Evolutionary conservation across 37 sponge, comb jelly and placozoan species (phyloP).

Genomic region (Aplysina aerophoba): DNA sequence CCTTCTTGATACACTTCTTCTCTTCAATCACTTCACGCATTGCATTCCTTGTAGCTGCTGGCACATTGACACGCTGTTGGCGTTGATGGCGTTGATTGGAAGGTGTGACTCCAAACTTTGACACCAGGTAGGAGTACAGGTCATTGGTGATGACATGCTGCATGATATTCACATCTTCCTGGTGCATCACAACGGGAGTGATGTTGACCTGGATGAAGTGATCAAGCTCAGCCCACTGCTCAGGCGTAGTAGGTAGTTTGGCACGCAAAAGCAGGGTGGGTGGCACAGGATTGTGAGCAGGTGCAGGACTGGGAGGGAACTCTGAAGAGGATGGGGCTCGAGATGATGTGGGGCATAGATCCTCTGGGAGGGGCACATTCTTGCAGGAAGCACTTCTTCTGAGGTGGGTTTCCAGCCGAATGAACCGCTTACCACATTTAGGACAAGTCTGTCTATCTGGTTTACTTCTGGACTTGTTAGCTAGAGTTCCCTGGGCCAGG

Average conservation of each 20-base stretch:
- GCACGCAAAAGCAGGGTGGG: neutral
- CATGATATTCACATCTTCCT: neutral
- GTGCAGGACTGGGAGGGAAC: neutral
- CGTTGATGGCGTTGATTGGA: neutral
- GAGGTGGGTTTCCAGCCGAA: neutral
- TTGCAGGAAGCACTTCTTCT: slow-evolving; percentile 7
- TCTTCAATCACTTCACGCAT: neutral
- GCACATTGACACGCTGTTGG: neutral
- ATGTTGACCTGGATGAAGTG: slow-evolving; percentile 5
- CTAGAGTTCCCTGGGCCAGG: slow-evolving; percentile 5
- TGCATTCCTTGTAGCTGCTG: neutral
- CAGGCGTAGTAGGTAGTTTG: slow-evolving; percentile 16
- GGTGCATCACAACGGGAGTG: neutral
- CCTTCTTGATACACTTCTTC: neutral
- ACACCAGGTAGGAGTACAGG: slow-evolving; percentile 5
- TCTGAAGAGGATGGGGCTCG: neutral
- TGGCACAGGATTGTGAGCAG: neutral
- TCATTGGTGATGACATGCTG: slow-evolving; percentile 3
- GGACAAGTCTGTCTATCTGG: neutral
- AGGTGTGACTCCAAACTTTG: neutral
- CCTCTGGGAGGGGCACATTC: neutral
- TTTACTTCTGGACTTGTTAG: neutral
- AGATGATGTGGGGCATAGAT: too few species aligned
- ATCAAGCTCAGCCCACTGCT: slow-evolving; percentile 21
- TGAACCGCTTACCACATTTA: slow-evolving; percentile 6